Percentiles rank a stretch among this genome's conserved stretches.
These are phyloP conservation scores for Halichoerus grypus DNA, from an alignment of 2,113 vertebrate genomes.

Conservation along the genomic window DNA sequence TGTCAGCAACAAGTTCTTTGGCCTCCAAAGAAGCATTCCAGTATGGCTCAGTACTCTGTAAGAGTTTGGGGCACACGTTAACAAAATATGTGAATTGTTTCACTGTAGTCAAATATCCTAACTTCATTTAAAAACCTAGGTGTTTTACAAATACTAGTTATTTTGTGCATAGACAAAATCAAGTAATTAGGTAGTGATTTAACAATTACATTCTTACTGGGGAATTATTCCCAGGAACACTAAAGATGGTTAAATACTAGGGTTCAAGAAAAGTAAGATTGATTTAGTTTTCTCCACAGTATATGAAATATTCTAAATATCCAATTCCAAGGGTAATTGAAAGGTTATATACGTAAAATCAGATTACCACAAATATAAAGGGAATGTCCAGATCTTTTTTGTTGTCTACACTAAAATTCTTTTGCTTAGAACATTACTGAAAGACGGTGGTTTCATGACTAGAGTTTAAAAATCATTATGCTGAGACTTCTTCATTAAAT, in stretches of 20 bases:
- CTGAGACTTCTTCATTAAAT: conserved; percentile 39
- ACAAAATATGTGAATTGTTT: conserved; percentile 58
- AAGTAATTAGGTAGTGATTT: conserved; percentile 20
- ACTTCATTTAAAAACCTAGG: conserved; percentile 25
- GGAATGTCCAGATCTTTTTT: neutral
- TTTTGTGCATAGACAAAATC: conserved; percentile 23
- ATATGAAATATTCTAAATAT: neutral
- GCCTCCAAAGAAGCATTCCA: conserved; percentile 65
- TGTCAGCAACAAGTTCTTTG: conserved; percentile 84
- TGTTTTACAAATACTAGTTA: conserved; percentile 39
- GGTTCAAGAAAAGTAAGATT: neutral
- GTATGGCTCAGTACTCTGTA: neutral
- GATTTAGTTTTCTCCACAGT: conserved; percentile 2
- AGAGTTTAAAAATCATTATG: conserved; percentile 30
- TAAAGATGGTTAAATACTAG: conserved; percentile 23
- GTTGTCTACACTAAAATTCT: conserved; percentile 5
- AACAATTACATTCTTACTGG: conserved; percentile 21
- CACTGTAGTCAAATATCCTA: conserved; percentile 32
- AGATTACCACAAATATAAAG: conserved; percentile 19
- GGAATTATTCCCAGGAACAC: conserved; percentile 32
- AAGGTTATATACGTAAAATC: neutral
- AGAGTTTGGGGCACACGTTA: neutral
- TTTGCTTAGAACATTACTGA: neutral
- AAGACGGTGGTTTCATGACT: conserved; percentile 5
- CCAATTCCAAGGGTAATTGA: conserved; percentile 36